These are phyloP conservation scores for Typhlichthys eigenmanni DNA, from an alignment of 2,797 vertebrate species.

Conservation along the genomic window DNA sequence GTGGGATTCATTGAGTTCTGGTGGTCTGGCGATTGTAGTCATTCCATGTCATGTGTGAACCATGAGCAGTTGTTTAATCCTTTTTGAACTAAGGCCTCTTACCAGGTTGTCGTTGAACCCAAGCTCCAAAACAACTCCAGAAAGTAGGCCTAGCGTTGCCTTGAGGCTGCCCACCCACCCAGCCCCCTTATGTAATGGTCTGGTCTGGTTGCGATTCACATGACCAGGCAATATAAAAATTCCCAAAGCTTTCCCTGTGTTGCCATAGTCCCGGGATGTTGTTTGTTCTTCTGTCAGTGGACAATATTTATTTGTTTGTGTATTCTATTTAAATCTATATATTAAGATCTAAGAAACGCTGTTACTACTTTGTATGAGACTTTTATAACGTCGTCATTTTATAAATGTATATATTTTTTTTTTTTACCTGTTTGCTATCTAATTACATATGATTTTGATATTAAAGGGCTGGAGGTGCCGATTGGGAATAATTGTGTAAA, in stretches of 20 bases:
- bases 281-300: constrained; percentile 14
- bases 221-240: constrained; percentile 67
- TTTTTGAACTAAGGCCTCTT: constrained; percentile 40
- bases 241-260: constrained; percentile 52
- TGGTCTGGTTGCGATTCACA: constrained; percentile 80
- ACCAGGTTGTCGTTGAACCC: constrained; percentile 7
- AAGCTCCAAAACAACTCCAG: constrained; percentile 43
- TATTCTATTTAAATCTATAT: neutral
- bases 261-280: constrained; percentile 52
- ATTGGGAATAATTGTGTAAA: neutral
- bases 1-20: constrained; percentile 37
- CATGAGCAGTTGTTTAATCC: constrained; percentile 58
- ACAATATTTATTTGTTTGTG: neutral
- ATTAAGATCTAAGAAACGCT: no score
- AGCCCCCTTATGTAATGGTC: constrained; percentile 70
- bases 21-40: constrained; percentile 38
- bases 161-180: constrained; percentile 44
- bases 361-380: no score
- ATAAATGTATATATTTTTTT: no score
- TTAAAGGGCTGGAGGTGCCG: constrained; percentile 4
- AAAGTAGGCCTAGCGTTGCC: constrained; percentile 40
- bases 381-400: no score
- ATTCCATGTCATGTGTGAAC: constrained; percentile 51
- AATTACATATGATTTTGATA: neutral
- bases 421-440: no score